These are phyloP conservation scores for Eucidaris tribuloides DNA, from an alignment of 35 echinoderm and acorn worm genomes.

Conservation along the genomic window DNA sequence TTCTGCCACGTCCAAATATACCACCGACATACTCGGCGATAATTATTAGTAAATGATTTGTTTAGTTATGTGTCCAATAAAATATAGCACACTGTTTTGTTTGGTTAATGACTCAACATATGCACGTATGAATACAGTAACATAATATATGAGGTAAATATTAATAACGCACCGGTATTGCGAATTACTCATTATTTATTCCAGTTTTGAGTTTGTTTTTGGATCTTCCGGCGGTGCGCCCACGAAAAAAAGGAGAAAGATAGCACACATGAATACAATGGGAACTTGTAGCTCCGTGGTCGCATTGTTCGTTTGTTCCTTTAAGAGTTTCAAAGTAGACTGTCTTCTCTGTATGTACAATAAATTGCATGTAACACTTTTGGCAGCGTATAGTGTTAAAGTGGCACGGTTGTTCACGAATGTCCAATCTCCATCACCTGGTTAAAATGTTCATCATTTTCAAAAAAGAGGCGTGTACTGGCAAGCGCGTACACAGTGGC, in stretches of 20 bases:
- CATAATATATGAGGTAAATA: conserved; percentile 25
- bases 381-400: conserved; percentile 19
- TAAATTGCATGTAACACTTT: conserved; percentile 11
- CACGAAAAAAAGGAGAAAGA: background rate
- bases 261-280: conserved; percentile 30
- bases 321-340: background rate
- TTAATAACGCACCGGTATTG: conserved; percentile 16
- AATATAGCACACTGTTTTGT: conserved; percentile 2
- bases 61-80: background rate
- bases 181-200: background rate
- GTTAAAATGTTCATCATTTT: background rate
- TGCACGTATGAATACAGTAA: conserved; percentile 22
- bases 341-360: background rate
- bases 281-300: background rate
- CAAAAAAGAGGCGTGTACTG: background rate
- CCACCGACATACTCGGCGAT: background rate
- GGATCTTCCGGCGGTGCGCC: background rate
- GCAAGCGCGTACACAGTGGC: conserved; percentile 12
- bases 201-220: too few relatives aligned
- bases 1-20: background rate
- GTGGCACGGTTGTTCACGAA: background rate
- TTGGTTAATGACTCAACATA: background rate
- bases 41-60: background rate
- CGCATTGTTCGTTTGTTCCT: background rate
- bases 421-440: background rate